Evolutionary conservation across 2,113 vertebrate species (phyloP), one percentile per base, ranked within the genome.

Genomic region (Carollia perspicillata): DNA sequence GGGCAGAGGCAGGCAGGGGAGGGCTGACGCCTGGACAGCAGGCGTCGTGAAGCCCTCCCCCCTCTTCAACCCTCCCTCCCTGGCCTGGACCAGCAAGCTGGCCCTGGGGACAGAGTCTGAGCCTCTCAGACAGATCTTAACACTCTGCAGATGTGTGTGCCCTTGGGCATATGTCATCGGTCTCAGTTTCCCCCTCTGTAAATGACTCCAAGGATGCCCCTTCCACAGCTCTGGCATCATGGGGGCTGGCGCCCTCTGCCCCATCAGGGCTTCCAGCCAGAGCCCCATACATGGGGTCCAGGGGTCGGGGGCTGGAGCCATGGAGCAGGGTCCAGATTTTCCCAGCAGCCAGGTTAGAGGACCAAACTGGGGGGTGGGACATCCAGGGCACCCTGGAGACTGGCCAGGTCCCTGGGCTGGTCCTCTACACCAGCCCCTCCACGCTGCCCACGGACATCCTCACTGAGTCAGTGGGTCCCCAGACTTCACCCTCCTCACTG

Each of bases 271-370:
- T 10, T 53, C 42, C 35, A 53, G 63, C 94, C 40, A 13, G 33
- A 49, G 55, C 13, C 53, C 69, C 0, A 1, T 0, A 13, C 23
- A 1, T 16, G 23, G 26, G 37, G 51, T 28, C 23, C 10, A 10
- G 58, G 9, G 5, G 6, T 1, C 6, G 7, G 20, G 49, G 33
- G 6, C 35, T 40, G 33, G 30, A 40, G 66, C 20, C 30, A 28
- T 2, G 4, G 71, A 14, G 23, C 53, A 44, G 26, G 37, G 55
- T 8, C 79, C n/a, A 53, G 42, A 58, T 47, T 44, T 28, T 30
- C 58, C 80, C 23, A 35, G 69, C 49, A 51, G 58, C 60, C 26
- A 33, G 58, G 58, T 26, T 28, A 12, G 58, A 60, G 33, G 33
- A 37, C 33, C 22, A 3, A 16, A 17, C 13, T 1, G 20, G 10